Conservation (phyloP, 2,888 invertebrate genomes). For the Pecten maximus region DNA sequence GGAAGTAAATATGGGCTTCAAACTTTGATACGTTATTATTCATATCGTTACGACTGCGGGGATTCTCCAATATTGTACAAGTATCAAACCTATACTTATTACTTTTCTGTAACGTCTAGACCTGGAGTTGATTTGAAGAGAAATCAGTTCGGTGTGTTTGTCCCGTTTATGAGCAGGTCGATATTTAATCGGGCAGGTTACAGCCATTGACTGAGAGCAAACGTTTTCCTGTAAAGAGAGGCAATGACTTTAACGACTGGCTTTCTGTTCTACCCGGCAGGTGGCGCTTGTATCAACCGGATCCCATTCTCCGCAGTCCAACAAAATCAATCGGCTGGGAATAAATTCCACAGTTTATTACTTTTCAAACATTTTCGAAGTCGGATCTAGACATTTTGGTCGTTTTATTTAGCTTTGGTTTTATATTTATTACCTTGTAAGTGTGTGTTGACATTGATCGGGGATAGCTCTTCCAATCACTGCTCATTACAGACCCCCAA, state of each 20-base stretch:
- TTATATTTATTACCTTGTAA: neutral
- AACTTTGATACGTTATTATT: too few relatives aligned
- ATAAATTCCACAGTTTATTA: conserved; percentile 20
- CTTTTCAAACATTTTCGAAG: neutral
- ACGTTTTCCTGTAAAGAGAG: neutral
- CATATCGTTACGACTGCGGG: neutral
- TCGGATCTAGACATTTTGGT: neutral
- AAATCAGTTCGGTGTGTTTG: conserved; percentile 9
- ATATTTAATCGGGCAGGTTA: conserved; percentile 13
- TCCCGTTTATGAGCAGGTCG: neutral
- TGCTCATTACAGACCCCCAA: neutral
- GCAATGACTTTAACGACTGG: neutral
- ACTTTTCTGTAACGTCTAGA: neutral
- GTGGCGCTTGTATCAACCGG: conserved; percentile 4
- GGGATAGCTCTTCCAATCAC: neutral
- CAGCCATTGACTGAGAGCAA: neutral
- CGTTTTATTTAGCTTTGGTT: neutral
- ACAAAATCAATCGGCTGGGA: conserved; percentile 12
- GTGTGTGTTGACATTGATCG: neutral
- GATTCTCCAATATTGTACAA: neutral
- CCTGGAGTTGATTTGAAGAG: neutral
- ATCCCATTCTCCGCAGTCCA: neutral
- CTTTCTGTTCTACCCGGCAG: neutral
- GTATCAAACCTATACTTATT: neutral
- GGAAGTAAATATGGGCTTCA: too few relatives aligned